Evolutionary conservation across 2,113 vertebrate genomes (phyloP), one percentile per base, ranked within the genome.

Genomic region (Chionodraco myersi): DNA sequence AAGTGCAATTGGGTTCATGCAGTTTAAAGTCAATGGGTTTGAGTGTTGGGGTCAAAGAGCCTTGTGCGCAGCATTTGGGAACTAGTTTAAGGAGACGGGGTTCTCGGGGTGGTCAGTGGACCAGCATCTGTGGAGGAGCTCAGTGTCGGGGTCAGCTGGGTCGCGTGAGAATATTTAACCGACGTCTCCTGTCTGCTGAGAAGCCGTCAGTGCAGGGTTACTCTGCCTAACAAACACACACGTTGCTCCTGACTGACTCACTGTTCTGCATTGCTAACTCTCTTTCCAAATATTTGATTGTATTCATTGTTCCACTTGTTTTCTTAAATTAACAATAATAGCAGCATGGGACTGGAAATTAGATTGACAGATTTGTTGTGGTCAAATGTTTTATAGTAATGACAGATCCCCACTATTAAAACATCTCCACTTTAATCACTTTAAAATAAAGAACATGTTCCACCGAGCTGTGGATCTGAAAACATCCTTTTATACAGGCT

Each of bases 111-210:
- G 58, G 30, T 51, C 8, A 4, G 57, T 26, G 71, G 49, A 10
- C 7, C 21, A 23, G 63, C 53, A 69, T 71, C 16, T 66, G 23
- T 21, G 21, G 64, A 61, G 34, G 10, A n/a, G 14, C 58, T 74
- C 30, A 58, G 73, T 72, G 62, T 76, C 1, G 26, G 67, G 75
- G 79, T 85, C 72, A 75, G 73, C n/a, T 6, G 14, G 65, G 66
- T 62, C 67, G 65, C 21, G 65, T 71, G 47, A 68, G 44, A 79
- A 5, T 56, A 67, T 79, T 85, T 73, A 69, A 30, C 57, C 53
- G 51, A 49, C 30, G 5, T 64, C 72, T 69, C 34, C 30, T 58
- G 49, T 16, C 44, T 69, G 36, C 58, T 16, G 36, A 47, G 36
- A 56, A 66, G 57, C 59, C 23, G 74, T 51, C 52, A 65, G 41